Evolutionary conservation across 1,140 invertebrate genomes (phyloP).

Genomic region (Apis cerana): DNA sequence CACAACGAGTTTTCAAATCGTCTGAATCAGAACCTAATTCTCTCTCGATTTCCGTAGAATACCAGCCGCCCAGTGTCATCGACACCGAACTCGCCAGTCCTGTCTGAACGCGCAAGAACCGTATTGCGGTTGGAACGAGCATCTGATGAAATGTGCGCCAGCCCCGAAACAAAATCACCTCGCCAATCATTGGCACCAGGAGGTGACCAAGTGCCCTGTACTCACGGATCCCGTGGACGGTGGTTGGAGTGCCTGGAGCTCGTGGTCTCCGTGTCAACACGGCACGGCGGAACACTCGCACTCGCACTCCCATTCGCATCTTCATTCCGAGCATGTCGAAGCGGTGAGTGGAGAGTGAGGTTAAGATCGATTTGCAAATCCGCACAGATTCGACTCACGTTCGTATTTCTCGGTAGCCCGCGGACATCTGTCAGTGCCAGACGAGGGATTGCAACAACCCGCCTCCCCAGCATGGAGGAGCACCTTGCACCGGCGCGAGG

Average conservation of each 20-base stretch:
- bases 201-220: slow-evolving; percentile 85
- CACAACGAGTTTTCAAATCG: too few species aligned
- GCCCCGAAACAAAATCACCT: slow-evolving; percentile 84
- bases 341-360: slow-evolving; percentile 13
- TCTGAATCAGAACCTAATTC: too few species aligned
- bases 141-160: slow-evolving; percentile 86
- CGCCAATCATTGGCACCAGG: slow-evolving; percentile 87
- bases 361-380: too few species aligned
- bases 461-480: slow-evolving; percentile 89
- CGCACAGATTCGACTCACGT: too few species aligned
- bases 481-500: slow-evolving; percentile 82
- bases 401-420: slow-evolving; percentile 31
- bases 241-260: slow-evolving; percentile 81
- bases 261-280: slow-evolving; percentile 79
- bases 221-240: slow-evolving; percentile 85
- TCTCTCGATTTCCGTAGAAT: slow-evolving; percentile 78
- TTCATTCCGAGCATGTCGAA: slow-evolving; percentile 59
- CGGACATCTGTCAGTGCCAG: slow-evolving; percentile 89
- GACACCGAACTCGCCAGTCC: slow-evolving; percentile 85
- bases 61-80: slow-evolving; percentile 88
- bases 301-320: slow-evolving; percentile 53
- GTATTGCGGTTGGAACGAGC: slow-evolving; percentile 96
- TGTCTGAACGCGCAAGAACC: slow-evolving; percentile 95
- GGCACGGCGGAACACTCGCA: slow-evolving; percentile 73
- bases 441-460: slow-evolving; percentile 91